A percentile compares a stretch with the other conserved stretches of the same genome.
These are phyloP conservation scores for Plusia festucae DNA, from an alignment of 2,888 invertebrate species.

Conservation along the genomic window DNA sequence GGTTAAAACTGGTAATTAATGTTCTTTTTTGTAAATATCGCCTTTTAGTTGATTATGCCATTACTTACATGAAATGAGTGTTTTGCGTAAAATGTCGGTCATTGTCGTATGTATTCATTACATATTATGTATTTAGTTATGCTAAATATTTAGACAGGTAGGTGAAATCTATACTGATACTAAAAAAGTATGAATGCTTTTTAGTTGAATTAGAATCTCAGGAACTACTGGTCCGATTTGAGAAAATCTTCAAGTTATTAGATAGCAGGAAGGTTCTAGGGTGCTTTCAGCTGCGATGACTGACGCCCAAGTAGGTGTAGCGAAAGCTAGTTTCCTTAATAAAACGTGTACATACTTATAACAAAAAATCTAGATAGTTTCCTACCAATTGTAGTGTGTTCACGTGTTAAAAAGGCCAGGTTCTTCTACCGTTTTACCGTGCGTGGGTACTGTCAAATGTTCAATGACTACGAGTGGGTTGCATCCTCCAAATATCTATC, in stretches of 20 bases:
- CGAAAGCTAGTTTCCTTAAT: too few relatives aligned
- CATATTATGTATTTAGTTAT: background rate
- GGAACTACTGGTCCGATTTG: too few relatives aligned
- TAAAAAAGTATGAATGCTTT: too few relatives aligned
- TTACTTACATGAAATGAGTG: conserved; percentile 10
- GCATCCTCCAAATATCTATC: background rate
- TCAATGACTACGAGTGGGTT: background rate
- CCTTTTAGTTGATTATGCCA: conserved; percentile 14
- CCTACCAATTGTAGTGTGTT: background rate
- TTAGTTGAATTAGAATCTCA: too few relatives aligned
- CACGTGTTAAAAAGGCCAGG: background rate
- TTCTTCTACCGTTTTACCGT: background rate
- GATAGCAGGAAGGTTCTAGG: too few relatives aligned
- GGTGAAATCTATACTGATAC: too few relatives aligned
- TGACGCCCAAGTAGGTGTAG: too few relatives aligned
- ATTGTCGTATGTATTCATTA: conserved; percentile 12
- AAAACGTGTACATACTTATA: background rate
- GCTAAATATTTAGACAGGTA: background rate
- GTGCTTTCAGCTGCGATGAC: too few relatives aligned
- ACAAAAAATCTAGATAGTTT: too few relatives aligned
- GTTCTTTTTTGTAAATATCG: conserved; percentile 12
- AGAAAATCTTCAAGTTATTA: too few relatives aligned
- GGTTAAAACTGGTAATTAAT: conserved; percentile 26
- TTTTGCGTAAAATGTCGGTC: conserved; percentile 17
- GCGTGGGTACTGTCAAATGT: background rate